Evolutionary conservation across 1,140 invertebrate genomes (phyloP).

Genomic region (Centruroides sculpturatus): DNA sequence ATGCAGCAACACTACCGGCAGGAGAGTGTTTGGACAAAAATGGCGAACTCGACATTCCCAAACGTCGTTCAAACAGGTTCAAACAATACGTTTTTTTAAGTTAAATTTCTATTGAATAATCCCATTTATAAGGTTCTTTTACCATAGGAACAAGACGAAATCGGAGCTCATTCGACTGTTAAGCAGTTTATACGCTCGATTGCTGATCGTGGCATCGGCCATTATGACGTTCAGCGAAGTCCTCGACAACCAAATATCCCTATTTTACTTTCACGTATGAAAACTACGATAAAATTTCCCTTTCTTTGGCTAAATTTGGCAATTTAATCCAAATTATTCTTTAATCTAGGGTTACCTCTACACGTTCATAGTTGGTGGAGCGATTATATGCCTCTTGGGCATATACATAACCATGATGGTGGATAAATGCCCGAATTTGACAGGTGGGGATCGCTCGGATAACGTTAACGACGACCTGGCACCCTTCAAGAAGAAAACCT

Average conservation of each 20-base stretch:
- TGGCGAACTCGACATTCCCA: too few species aligned
- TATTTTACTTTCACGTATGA: conserved; percentile 46
- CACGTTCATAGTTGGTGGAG: conserved; percentile 47
- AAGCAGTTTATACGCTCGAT: conserved; percentile 40
- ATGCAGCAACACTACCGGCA: too few species aligned
- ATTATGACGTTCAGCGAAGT: conserved; percentile 46
- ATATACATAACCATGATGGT: conserved; percentile 47
- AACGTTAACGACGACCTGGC: too few species aligned
- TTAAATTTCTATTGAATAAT: too few species aligned
- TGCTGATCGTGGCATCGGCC: conserved; percentile 41
- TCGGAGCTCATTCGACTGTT: conserved; percentile 4
- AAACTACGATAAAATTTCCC: background rate
- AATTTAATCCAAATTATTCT: background rate
- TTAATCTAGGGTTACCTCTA: conserved; percentile 41
- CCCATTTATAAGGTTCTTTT: too few species aligned
- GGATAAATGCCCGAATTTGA: conserved; percentile 33
- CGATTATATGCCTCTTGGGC: conserved; percentile 45
- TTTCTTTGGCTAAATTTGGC: background rate
- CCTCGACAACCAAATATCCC: conserved; percentile 40
- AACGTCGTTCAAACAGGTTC: too few species aligned
- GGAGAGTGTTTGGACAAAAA: too few species aligned
- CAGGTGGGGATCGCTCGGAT: background rate
- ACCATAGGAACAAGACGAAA: conserved; percentile 5
- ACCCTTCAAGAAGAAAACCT: too few species aligned
- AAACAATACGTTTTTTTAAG: too few species aligned